Conservation (phyloP, 2,113 vertebrate species). For the Takifugu bimaculatus region DNA sequence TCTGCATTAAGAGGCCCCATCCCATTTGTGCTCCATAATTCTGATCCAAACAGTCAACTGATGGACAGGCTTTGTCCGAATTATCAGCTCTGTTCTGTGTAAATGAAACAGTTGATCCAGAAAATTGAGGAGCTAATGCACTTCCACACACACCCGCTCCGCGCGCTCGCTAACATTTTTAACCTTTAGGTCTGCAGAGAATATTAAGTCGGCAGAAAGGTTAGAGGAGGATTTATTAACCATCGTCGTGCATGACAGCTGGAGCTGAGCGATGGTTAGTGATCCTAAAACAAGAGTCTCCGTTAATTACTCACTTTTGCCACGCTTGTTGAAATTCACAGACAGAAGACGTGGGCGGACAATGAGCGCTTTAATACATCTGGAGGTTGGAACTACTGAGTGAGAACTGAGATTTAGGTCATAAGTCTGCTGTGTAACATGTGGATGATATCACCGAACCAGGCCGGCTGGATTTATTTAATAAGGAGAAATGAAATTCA, state of each 20-base stretch:
- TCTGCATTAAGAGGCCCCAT: neutral
- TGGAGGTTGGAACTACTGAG: constrained; percentile 7
- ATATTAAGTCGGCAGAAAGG: neutral
- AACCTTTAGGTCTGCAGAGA: neutral
- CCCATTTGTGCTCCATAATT: neutral
- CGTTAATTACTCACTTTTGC: too few relatives aligned
- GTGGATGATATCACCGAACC: constrained; percentile 1
- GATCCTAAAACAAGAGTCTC: too few relatives aligned
- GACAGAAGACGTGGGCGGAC: constrained; percentile 13
- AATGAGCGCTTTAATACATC: constrained; percentile 1
- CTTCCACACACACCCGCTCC: neutral
- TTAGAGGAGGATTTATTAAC: neutral
- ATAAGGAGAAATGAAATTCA: constrained; percentile 17
- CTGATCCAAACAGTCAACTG: neutral
- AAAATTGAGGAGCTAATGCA: neutral
- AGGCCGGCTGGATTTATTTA: constrained; percentile 10
- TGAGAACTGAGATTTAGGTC: constrained; percentile 11
- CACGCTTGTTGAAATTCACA: neutral
- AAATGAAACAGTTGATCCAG: constrained; percentile 1
- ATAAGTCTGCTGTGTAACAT: constrained; percentile 11
- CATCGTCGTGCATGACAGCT: neutral
- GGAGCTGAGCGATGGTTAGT: too few relatives aligned
- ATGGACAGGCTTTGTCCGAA: too few relatives aligned
- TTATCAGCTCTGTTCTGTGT: neutral
- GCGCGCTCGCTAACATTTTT: neutral